Evolutionary conservation across 2,797 vertebrate species (phyloP).

Genomic region (Gila robusta): DNA sequence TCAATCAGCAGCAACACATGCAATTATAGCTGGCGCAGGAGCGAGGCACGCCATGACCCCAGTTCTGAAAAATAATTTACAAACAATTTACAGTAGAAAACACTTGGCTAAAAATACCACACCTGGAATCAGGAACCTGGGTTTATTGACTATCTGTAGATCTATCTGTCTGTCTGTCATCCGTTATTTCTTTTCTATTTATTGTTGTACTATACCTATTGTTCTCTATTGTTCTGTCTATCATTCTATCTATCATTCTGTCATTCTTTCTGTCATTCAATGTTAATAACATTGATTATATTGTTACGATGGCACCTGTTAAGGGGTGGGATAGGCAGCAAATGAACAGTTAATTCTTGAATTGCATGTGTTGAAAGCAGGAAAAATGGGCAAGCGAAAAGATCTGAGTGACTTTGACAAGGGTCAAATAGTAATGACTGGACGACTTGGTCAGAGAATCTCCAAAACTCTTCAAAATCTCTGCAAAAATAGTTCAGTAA

Average conservation of each 20-base stretch:
- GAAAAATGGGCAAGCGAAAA: too few relatives aligned
- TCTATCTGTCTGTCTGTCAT: not conserved
- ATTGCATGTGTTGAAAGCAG: too few relatives aligned
- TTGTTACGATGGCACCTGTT: not conserved
- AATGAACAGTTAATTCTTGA: too few relatives aligned
- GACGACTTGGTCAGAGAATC: too few relatives aligned
- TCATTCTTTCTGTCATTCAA: not conserved
- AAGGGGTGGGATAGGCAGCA: too few relatives aligned
- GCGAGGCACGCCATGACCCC: constrained; percentile 25
- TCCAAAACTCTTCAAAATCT: too few relatives aligned
- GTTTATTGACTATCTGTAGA: not conserved
- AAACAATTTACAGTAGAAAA: constrained; percentile 24
- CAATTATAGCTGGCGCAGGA: constrained; percentile 48
- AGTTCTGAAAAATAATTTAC: constrained; percentile 34
- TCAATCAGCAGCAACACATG: constrained; percentile 56
- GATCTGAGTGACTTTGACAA: too few relatives aligned
- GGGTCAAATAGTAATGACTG: not conserved
- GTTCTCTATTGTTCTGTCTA: not conserved
- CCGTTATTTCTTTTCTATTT: not conserved
- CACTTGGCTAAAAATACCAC: constrained; percentile 3
- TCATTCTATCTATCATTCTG: not conserved
- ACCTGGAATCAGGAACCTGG: not conserved
- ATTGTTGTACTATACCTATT: not conserved
- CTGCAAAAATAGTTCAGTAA: too few relatives aligned
- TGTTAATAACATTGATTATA: not conserved